These are phyloP conservation scores for Steinernema hermaphroditum DNA, from an alignment of 2,888 invertebrate genomes.

Conservation along the genomic window DNA sequence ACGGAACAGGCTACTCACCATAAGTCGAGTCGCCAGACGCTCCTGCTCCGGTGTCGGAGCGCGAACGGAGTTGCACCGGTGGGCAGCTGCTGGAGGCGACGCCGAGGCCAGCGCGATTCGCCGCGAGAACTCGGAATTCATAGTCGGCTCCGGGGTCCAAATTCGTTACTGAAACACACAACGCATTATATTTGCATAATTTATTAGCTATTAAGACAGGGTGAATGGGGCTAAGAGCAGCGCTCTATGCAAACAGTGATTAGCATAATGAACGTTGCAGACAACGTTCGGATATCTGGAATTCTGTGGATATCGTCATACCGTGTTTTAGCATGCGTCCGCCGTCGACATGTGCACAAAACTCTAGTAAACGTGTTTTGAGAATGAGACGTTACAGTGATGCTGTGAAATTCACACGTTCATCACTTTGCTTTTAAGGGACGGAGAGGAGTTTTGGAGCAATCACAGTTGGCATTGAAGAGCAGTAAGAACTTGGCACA, in stretches of 20 bases:
- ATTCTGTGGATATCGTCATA: too few species aligned
- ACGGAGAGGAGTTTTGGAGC: too few species aligned
- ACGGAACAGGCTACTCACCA: not conserved
- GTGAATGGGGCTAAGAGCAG: not conserved
- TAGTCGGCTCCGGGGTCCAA: constrained; percentile 51
- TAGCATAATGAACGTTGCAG: not conserved
- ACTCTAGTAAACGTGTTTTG: too few species aligned
- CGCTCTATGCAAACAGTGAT: not conserved
- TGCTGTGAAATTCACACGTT: too few species aligned
- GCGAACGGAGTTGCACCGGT: constrained; percentile 50
- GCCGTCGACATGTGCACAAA: too few species aligned
- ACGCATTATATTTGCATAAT: constrained; percentile 12
- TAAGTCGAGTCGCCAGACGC: not conserved
- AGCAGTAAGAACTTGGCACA: too few species aligned
- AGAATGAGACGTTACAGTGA: too few species aligned
- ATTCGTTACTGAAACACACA: constrained; percentile 52
- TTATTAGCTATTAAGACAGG: too few species aligned
- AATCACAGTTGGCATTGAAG: too few species aligned
- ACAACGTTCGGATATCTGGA: not conserved
- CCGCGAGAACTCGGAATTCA: constrained; percentile 66
- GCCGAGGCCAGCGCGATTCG: constrained; percentile 64
- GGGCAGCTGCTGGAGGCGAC: constrained; percentile 56
- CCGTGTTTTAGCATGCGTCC: too few species aligned
- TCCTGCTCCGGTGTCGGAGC: not conserved
- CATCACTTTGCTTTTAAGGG: too few species aligned